Evolutionary conservation across 2,113 vertebrate species (phyloP), one percentile per base, ranked within the genome.

Genomic region (Calidris pugnax): DNA sequence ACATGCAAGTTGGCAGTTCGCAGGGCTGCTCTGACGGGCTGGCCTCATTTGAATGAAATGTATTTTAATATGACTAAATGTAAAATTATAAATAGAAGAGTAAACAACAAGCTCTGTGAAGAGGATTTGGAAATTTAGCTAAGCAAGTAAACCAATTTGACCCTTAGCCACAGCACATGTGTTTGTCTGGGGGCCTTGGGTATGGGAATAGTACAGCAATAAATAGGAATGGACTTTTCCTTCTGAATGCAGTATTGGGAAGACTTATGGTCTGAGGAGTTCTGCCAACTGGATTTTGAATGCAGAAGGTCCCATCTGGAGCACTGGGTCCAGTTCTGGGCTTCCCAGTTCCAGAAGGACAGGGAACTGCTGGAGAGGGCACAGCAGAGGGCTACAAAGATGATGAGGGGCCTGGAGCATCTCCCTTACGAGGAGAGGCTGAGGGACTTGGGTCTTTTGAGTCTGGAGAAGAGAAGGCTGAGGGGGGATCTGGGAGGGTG

Each of bases 1-100:
- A 90, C 2, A 22, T 66, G 79, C 59, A 93, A 90, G 71, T 7
- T 94, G 85, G 80, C 56, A 67, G 55, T 56, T 93, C 51, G 53
- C 50, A 77, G 71, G 56, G 67, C 51, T 0, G 1, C 76, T 95
- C 37, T 93, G 93, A 76, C 72, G 91, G 10, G 48, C 62, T 94
- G 92, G 72, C 55, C 71, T 91, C 45, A 10, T 94, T 82, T 90
- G 83, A 90, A 85, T 89, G 64, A 88, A 68, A 55, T 60, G 47
- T 71, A 27, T 47, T 92, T 96, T 90, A 89, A 68, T 89, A 89
- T 5, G 30, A 39, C 56, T 88, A 75, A 86, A 89, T 85, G 56
- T 60, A 84, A 60, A 87, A 72, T 92, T 76, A 51, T 48, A 81
- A 88, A 60, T 81, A 67, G 51, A 37, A 33, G 51, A 60, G 59